Base-by-base conservation (phyloP, 2,797 vertebrate species). In the Sternarchorhynchus goeldii region DNA sequence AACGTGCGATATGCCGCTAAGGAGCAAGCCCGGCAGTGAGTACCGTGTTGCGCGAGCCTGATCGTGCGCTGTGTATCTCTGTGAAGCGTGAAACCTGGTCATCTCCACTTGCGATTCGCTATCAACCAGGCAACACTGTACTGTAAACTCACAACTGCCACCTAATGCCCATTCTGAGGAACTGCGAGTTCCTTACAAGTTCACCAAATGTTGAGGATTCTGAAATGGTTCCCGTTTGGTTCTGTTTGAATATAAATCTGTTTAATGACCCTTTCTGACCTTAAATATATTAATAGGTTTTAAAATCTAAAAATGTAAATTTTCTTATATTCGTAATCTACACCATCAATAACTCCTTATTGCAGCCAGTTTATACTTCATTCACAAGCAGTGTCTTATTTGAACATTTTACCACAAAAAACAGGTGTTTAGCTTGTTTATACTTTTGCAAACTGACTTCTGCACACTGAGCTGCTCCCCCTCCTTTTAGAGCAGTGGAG, bases 21-120 rank as follows among this genome's bases (percentile, higher is more conserved):
- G 93, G 97, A 99, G 86, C 96, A 99, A 89, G 96, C 97, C 86
- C 95, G 96, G 91, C 95, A 96, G 97, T 99, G 91, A 98, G 97
- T 95, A 67, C 63, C 55, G 18, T 6, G 14, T 32, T 45, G 67
- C 57, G 58, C 31, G 50, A 58, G 45, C 45, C 41, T 6, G 21
- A 29, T 7, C 21, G 25, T 34, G 76, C 87, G 76, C 87, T 81
- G 10, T 53, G 67, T 73, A 72, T 73, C 39, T 75, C 62, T 73
- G 63, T 77, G 68, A 16, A 81, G 66, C 74, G 76, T 63, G 78
- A 76, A 73, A 55, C 63, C 55, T 6, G 8, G n/a, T 70, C 50
- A 2, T 8, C 50, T 56, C 50, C 50, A 17, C 31, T n/a, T 32
- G 50, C 20, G 17, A n/a, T 70, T 34, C 31, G 17, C 21, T 53